Percentiles rank a stretch among this genome's conserved stretches.
Conservation (phyloP, 2,888 invertebrate species). For the Cryptus viduatorius region DNA sequence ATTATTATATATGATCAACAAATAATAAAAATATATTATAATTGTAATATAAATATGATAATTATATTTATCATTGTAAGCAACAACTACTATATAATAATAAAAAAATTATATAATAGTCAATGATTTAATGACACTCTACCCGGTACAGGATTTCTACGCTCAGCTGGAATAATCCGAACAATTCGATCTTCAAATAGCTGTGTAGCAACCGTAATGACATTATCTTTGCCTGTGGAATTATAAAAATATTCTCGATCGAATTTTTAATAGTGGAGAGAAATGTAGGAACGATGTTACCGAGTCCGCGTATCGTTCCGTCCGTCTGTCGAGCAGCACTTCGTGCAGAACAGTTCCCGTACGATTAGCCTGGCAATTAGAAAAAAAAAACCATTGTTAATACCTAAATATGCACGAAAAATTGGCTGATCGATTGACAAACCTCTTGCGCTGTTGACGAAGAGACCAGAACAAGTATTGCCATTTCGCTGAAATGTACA, state of each 20-base stretch:
- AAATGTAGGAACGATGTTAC: constrained; percentile 34
- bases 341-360: constrained; percentile 61
- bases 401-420: neutral
- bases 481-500: constrained; percentile 23
- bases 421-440: neutral
- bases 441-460: constrained; percentile 11
- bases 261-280: neutral
- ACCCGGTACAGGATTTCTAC: constrained; percentile 52
- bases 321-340: constrained; percentile 34
- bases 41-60: too few relatives aligned
- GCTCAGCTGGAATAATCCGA: constrained; percentile 53
- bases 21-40: too few relatives aligned
- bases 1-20: neutral
- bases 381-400: neutral
- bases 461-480: constrained; percentile 5
- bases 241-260: neutral
- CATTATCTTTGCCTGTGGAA: constrained; percentile 51
- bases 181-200: constrained; percentile 52
- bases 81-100: too few relatives aligned
- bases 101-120: neutral
- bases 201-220: constrained; percentile 62
- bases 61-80: too few relatives aligned
- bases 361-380: constrained; percentile 48
- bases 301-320: constrained; percentile 24
- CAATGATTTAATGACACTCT: neutral